A percentile compares a stretch with the other conserved stretches of the same genome.
phyloP scores from a whole-genome alignment of 1,140 invertebrate genomes.

The Epicauta chinensis region DNA sequence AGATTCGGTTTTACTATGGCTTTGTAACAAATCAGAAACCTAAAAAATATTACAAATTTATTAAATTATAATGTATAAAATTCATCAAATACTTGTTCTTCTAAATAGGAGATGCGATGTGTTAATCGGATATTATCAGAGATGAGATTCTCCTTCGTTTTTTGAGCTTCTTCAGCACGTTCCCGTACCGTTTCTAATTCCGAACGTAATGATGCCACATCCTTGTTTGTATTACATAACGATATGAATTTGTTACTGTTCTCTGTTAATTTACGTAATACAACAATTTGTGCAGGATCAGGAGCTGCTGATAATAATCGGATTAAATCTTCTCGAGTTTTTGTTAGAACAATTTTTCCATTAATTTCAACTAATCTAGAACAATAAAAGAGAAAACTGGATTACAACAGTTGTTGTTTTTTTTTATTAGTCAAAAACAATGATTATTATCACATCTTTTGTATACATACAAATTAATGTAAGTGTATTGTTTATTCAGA shows the following conservation, averaged over 20 bases:
- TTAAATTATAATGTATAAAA: no score
- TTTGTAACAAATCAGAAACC: conserved; percentile 36
- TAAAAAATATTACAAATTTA: no score
- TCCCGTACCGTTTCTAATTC: conserved; percentile 50
- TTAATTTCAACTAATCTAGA: conserved; percentile 77
- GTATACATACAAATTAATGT: no score
- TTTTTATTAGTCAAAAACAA: no score
- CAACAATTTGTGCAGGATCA: conserved; percentile 46
- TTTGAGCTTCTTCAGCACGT: conserved; percentile 55
- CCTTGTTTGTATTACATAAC: conserved; percentile 21
- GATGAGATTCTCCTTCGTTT: conserved; percentile 56
- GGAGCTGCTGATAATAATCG: conserved; percentile 55
- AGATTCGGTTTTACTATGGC: conserved; percentile 22
- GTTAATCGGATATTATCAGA: conserved; percentile 77
- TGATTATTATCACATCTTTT: no score
- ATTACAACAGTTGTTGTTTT: no score
- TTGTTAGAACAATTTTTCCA: conserved; percentile 65
- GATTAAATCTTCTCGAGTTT: conserved; percentile 61
- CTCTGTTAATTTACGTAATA: conserved; percentile 45
- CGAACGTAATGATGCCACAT: conserved; percentile 45
- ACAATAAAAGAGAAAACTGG: neutral
- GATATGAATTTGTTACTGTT: conserved; percentile 29
- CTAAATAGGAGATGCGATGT: conserved; percentile 81
- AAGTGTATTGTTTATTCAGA: no score
- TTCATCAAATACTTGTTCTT: conserved; percentile 64